phyloP scores from a whole-genome alignment of 1,140 invertebrate species.

The Drosophila quadrilineata region DNA sequence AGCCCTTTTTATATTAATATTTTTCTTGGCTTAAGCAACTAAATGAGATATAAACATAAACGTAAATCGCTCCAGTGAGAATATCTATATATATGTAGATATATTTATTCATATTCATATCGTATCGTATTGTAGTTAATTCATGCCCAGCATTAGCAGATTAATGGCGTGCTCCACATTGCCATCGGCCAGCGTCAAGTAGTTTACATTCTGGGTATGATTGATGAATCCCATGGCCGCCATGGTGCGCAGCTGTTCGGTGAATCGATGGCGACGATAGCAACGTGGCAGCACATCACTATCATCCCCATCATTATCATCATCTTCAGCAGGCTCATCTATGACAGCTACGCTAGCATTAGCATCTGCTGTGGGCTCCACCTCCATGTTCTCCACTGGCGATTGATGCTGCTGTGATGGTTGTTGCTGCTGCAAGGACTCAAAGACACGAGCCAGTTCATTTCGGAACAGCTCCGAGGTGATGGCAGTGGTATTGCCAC shows the following conservation, averaged over 20 bases:
- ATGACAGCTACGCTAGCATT: not conserved
- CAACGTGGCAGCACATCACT: slow-evolving; percentile 64
- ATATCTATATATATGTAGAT: slow-evolving; percentile 26
- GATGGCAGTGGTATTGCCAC: slow-evolving; percentile 43
- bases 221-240: slow-evolving; percentile 93
- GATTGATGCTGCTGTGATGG: not conserved
- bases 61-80: too few relatives aligned
- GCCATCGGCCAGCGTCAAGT: slow-evolving; percentile 89
- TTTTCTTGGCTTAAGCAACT: too few relatives aligned
- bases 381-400: slow-evolving; percentile 55
- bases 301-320: slow-evolving; percentile 51
- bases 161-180: slow-evolving; percentile 95
- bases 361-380: slow-evolving; percentile 20
- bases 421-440: slow-evolving; percentile 47
- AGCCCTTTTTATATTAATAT: too few relatives aligned
- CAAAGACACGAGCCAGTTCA: slow-evolving; percentile 62
- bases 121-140: too few relatives aligned
- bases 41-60: too few relatives aligned
- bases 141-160: slow-evolving; percentile 84
- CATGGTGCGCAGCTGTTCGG: slow-evolving; percentile 90
- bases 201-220: slow-evolving; percentile 91
- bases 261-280: slow-evolving; percentile 71
- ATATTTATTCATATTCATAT: too few relatives aligned
- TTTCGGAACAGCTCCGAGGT: slow-evolving; percentile 59
- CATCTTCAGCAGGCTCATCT: slow-evolving; percentile 38